Percentiles rank a stretch among this genome's conserved stretches.
Conservation (phyloP, 2,113 vertebrate species). For the Cottus gobio region DNA sequence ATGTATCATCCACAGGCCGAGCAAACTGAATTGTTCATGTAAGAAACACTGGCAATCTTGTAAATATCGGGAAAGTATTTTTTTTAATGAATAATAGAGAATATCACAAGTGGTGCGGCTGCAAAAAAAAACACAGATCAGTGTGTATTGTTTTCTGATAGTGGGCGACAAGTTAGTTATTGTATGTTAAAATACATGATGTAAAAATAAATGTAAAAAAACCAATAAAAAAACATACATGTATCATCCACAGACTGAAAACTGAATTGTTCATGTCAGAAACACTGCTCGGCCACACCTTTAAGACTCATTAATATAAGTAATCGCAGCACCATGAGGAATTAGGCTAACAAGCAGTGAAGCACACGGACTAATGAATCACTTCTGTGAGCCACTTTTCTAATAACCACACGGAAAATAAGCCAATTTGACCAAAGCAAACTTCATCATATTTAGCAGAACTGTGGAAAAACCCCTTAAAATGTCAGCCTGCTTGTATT, state of each 20-base stretch:
- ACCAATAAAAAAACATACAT: background rate
- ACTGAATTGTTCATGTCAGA: background rate
- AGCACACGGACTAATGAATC: slow-evolving; percentile 31
- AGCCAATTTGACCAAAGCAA: slow-evolving; percentile 65
- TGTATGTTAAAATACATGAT: background rate
- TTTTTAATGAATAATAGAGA: too few relatives aligned
- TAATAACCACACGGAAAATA: slow-evolving; percentile 54
- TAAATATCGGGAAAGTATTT: too few relatives aligned
- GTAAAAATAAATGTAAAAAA: slow-evolving; percentile 1
- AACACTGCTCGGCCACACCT: slow-evolving; percentile 8
- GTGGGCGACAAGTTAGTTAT: background rate
- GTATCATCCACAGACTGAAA: background rate
- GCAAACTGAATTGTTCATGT: background rate
- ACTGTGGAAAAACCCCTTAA: slow-evolving; percentile 55
- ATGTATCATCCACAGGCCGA: background rate
- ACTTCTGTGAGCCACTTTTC: slow-evolving; percentile 35
- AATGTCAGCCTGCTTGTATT: slow-evolving; percentile 71
- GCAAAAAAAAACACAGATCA: background rate
- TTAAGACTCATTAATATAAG: slow-evolving; percentile 30
- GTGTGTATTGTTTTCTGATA: background rate
- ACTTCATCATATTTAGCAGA: slow-evolving; percentile 72
- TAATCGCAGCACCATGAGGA: slow-evolving; percentile 36
- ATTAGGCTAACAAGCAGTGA: slow-evolving; percentile 26
- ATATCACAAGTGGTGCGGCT: slow-evolving; percentile 3
- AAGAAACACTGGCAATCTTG: slow-evolving; percentile 23